Base-by-base conservation (phyloP, 1,140 invertebrate genomes). In the Camponotus floridanus region DNA sequence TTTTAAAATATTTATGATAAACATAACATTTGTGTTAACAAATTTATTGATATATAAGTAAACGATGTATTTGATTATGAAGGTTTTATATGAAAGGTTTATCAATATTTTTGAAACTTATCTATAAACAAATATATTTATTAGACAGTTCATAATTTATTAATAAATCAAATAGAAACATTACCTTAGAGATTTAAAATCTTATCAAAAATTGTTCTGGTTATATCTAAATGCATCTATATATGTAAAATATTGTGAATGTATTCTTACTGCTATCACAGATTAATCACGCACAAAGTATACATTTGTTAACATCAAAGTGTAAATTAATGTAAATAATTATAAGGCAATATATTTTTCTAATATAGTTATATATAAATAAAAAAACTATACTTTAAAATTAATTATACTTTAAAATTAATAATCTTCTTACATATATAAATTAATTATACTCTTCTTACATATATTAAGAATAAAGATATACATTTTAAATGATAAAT, bases 261-360 rank as follows among this genome's bases (percentile, higher is more conserved):
- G 15, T 83, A 71, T 74, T 84, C 55, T 86, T 90, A 88, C 31
- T 18, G n/a, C 87, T 90, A 90, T 90, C 88, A 90, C 88, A 90
- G 88, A 45, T 70, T 88, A 88, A 90, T 90, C 87, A 90, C 87
- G 36, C 81, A 70, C 55, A n/a, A 86, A 78, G 67, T 87, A 74
- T 85, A 67, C 33, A 79, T 79, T 48, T 85, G 31, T 51, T 70
- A 88, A 86, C 71, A 81, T 42, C 64, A 70, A 71, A 79, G 73
- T 57, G 65, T 70, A 80, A 39, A 76, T 59, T 65, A 68, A 70
- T 51, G 68, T 74, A 79, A 89, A 87, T 74, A 84, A 85, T 21
- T 74, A 51, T 74, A 61, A 11, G 11, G 42, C 8, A 55, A 68
- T 57, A 45, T 76, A 39, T 26, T 51, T 36, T 18, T 73, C 26